These are phyloP conservation scores for Syritta pipiens DNA, from an alignment of 2,888 invertebrate species.

Conservation along the genomic window DNA sequence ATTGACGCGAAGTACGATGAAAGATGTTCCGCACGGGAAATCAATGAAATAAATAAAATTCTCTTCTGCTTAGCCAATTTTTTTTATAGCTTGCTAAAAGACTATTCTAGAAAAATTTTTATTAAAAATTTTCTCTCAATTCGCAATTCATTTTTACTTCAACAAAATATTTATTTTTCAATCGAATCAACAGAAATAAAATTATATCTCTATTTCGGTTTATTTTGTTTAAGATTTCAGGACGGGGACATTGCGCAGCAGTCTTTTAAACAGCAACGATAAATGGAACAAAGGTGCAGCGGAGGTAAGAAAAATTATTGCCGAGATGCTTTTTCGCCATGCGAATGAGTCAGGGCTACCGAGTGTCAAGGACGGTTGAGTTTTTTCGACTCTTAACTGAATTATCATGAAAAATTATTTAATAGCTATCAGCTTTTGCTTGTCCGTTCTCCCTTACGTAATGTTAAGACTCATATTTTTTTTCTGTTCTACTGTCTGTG, in stretches of 20 bases:
- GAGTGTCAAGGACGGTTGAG: no score
- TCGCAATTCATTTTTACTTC: constrained; percentile 13
- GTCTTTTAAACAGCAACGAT: constrained; percentile 14
- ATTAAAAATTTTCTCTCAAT: constrained; percentile 10
- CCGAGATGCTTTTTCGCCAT: no score
- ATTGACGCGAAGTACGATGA: constrained; percentile 82
- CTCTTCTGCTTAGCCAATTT: constrained; percentile 37
- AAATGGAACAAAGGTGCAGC: not conserved
- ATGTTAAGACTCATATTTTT: no score
- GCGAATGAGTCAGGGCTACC: no score
- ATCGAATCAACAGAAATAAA: constrained; percentile 5
- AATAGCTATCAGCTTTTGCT: no score
- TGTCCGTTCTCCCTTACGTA: no score
- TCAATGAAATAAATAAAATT: constrained; percentile 15
- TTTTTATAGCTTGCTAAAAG: not conserved
- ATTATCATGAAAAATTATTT: no score
- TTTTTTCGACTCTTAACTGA: no score
- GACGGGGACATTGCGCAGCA: constrained; percentile 10
- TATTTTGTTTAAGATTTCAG: constrained; percentile 4
- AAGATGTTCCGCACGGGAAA: constrained; percentile 23
- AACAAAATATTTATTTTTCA: constrained; percentile 13
- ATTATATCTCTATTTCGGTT: constrained; percentile 37
- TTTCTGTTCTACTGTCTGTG: no score
- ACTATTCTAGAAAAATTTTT: constrained; percentile 5
- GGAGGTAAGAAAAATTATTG: no score